Percentiles rank a stretch among this genome's conserved stretches.
Conservation (phyloP, 2,888 invertebrate species). For the Aporophyla nigra region DNA sequence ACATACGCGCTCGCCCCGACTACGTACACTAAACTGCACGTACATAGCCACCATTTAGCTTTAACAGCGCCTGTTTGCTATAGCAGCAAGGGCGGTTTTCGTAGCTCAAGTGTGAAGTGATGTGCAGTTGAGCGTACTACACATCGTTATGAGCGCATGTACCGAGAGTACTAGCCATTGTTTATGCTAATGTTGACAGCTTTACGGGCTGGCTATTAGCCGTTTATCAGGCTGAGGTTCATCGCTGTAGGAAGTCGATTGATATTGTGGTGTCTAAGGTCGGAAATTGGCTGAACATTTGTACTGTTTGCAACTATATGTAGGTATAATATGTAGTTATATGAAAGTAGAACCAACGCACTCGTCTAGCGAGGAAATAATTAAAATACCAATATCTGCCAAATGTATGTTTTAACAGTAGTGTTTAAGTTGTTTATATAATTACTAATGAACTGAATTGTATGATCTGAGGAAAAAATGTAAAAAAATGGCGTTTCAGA, state of each 20-base stretch:
- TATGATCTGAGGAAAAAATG: not conserved
- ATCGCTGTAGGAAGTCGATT: not conserved
- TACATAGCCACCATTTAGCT: not conserved
- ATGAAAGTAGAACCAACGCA: not conserved
- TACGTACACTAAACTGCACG: slow-evolving; percentile 25
- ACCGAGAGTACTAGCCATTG: slow-evolving; percentile 36
- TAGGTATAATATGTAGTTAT: not conserved
- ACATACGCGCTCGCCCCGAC: slow-evolving; percentile 54
- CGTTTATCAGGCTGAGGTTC: slow-evolving; percentile 21
- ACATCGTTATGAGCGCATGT: slow-evolving; percentile 43
- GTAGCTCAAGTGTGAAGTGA: not conserved
- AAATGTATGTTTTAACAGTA: not conserved
- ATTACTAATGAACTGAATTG: not conserved
- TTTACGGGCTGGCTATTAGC: slow-evolving; percentile 43
- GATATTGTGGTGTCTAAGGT: slow-evolving; percentile 9
- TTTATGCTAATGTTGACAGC: slow-evolving; percentile 57
- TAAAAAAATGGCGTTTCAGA: not conserved
- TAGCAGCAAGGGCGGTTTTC: not conserved
- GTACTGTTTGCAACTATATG: too few relatives aligned
- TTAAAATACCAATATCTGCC: not conserved
- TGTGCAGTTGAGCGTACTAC: not conserved
- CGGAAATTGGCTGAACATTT: not conserved
- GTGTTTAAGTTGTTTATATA: not conserved
- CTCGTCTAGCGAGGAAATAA: not conserved
- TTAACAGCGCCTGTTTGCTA: not conserved